A percentile compares a stretch with the other conserved stretches of the same genome.
Conservation (phyloP, 2,113 vertebrate genomes). For the Psophia crepitans region DNA sequence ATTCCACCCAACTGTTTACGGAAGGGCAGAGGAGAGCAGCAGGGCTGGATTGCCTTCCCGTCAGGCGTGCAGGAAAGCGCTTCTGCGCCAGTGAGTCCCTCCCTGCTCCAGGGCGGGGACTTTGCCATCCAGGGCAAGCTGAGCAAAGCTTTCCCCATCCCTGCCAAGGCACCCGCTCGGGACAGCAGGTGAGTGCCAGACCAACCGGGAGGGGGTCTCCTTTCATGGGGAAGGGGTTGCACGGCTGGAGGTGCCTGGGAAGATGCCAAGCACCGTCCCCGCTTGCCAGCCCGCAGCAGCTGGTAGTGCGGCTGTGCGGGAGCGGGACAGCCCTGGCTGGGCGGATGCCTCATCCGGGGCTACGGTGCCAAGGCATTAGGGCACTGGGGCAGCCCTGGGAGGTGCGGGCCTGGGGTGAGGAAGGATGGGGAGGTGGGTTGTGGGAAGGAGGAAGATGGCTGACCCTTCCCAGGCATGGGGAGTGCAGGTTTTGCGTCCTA, state of each 20-base stretch:
- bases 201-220: no score
- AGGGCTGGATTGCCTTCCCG: not conserved
- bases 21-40: not conserved
- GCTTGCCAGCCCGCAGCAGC: not conserved
- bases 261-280: accelerated
- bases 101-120: conserved; percentile 10
- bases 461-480: not conserved
- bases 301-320: not conserved
- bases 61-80: not conserved
- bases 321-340: not conserved
- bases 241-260: accelerated
- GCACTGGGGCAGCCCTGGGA: not conserved
- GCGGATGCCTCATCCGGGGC: not conserved
- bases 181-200: not conserved
- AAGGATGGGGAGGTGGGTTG: not conserved
- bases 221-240: not conserved
- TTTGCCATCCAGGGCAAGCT: not conserved
- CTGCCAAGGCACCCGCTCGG: not conserved
- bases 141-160: not conserved
- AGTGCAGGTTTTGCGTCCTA: not conserved
- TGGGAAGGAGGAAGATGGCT: not conserved
- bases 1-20: accelerated
- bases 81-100: not conserved
- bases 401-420: not conserved
- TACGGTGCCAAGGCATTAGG: not conserved